Evolutionary conservation across 2,113 vertebrate species (phyloP), one percentile per base, ranked within the genome.

Genomic region (Pogona vitticeps): DNA sequence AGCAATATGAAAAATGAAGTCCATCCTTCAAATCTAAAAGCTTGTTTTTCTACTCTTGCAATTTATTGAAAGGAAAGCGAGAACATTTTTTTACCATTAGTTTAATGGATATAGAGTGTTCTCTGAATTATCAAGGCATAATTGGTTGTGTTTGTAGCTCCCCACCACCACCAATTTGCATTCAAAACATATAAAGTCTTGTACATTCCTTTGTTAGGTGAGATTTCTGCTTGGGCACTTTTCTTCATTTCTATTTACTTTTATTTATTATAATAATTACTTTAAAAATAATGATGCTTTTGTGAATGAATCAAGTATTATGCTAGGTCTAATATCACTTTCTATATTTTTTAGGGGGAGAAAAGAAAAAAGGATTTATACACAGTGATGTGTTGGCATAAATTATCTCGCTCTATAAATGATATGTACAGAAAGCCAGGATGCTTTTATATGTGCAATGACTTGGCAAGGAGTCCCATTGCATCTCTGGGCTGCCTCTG

Each of bases 241-340:
- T 93, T 78, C 72, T 91, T 90, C 73, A 73, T 88, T 91, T 90
- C 81, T 88, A 18, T 90, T 94, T 94, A n/a, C 76, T 91, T 82
- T 90, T 82, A 92, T 88, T 93, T 94, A 91, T 88, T 90, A 82
- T 91, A 94, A 83, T 91, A 94, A 91, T 91, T 94, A 85, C 70
- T 68, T 76, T 56, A 75, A 93, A 93, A 76, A 90, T 89, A 91
- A 93, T 86, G 89, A 59, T 67, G 78, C 58, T 40, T 83, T 94
- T 89, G 92, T 90, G 82, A 87, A 86, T 92, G 86, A 94, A 84
- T 89, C 91, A 90, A 31, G 94, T 88, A 92, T 93, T 95, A 94
- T 87, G 90, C 14, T 82, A 4, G 10, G 58, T 85, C 83, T 90
- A 84, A 94, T 92, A 71, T 91, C 65, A 26, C 61, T 90, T 93